phyloP scores from a whole-genome alignment of 2,888 invertebrate genomes.

The Neria commutata region DNA sequence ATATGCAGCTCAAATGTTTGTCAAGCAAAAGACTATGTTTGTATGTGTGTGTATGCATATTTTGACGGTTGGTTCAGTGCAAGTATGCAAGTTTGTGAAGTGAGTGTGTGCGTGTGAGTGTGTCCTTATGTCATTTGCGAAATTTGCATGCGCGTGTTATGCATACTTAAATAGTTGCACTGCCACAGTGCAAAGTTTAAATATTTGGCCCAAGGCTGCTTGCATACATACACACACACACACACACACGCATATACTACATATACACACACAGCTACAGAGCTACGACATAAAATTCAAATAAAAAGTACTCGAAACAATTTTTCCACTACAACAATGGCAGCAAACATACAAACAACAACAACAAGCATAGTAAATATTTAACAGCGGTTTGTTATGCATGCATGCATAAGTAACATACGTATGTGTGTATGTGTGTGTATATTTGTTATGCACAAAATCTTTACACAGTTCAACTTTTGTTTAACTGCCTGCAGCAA shows the following conservation, averaged over 20 bases:
- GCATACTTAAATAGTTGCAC: constrained; percentile 28
- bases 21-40: too few relatives aligned
- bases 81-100: too few relatives aligned
- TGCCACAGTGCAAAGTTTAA: not conserved
- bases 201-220: not conserved
- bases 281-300: not conserved
- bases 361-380: too few relatives aligned
- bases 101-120: not conserved
- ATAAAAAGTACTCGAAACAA: not conserved
- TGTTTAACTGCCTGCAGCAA: not conserved
- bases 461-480: not conserved
- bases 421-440: not conserved
- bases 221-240: too few relatives aligned
- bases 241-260: too few relatives aligned
- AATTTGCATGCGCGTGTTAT: constrained; percentile 21
- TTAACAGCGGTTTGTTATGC: too few relatives aligned
- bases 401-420: not conserved
- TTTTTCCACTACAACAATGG: not conserved
- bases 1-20: not conserved
- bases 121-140: not conserved
- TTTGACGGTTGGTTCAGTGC: too few relatives aligned
- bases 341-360: not conserved
- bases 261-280: too few relatives aligned
- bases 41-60: too few relatives aligned
- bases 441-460: not conserved